phyloP scores from a whole-genome alignment of 2,888 invertebrate genomes.

The Melanostoma mellinum region DNA sequence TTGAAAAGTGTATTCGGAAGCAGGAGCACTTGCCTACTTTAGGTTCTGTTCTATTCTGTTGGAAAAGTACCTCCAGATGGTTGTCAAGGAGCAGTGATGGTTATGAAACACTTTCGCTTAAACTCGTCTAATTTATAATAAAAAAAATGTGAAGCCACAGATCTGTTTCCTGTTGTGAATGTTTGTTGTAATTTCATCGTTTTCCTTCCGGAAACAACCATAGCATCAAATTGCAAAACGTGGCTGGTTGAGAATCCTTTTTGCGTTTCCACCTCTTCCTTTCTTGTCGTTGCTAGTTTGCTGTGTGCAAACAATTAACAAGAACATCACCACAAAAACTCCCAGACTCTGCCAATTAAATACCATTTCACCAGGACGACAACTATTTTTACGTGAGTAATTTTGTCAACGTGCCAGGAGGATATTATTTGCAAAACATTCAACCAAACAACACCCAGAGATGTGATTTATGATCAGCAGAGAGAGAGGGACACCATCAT shows the following conservation, averaged over 20 bases:
- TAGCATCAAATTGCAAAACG: slow-evolving; percentile 1
- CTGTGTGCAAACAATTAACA: slow-evolving; percentile 59
- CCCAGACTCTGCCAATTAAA: slow-evolving; percentile 46
- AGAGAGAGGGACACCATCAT: too few relatives aligned
- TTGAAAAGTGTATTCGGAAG: too few relatives aligned
- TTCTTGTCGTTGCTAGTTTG: not conserved
- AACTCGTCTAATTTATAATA: not conserved
- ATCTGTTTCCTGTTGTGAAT: slow-evolving; percentile 13
- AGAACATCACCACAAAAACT: slow-evolving; percentile 30
- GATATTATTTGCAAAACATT: slow-evolving; percentile 52
- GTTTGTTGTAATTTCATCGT: slow-evolving; percentile 21
- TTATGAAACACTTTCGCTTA: too few relatives aligned
- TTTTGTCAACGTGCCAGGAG: slow-evolving; percentile 45
- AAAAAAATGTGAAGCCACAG: not conserved
- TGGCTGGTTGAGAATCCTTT: slow-evolving; percentile 13
- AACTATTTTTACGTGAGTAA: slow-evolving; percentile 53
- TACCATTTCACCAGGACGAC: slow-evolving; percentile 52
- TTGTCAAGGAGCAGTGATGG: too few relatives aligned
- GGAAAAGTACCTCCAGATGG: too few relatives aligned
- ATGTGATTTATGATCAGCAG: slow-evolving; percentile 55
- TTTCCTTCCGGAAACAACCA: not conserved
- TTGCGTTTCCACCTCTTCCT: not conserved
- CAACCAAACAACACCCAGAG: slow-evolving; percentile 31
- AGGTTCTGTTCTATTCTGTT: too few relatives aligned
- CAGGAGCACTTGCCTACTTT: too few relatives aligned